Conservation (phyloP, 2,113 vertebrate species). For the rabbit (Oryctolagus cuniculus) region mOryCun1.1 NC_091450.1:38030001-38030500, state of each 20-base stretch:
- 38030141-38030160: not conserved
- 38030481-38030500: not conserved
- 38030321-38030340: not conserved
- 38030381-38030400: not conserved
- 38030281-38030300: too few relatives aligned
- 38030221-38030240: not conserved
- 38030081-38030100: not conserved
- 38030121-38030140: not conserved
- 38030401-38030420: too few relatives aligned
- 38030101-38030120: not conserved
- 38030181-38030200: too few relatives aligned
- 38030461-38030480: not conserved
- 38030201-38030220: not conserved
- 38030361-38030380: not conserved
- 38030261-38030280: fast-evolving
- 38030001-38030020: not conserved
- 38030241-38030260: not conserved
- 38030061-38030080: not conserved
- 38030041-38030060: not conserved
- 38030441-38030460: not conserved
- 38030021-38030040: not conserved
- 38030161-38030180: not conserved
- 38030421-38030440: not conserved
- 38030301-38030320: not conserved
- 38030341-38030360: not conserved